phyloP scores from a whole-genome alignment of 1,140 invertebrate genomes.

The Drosophila santomea region DNA sequence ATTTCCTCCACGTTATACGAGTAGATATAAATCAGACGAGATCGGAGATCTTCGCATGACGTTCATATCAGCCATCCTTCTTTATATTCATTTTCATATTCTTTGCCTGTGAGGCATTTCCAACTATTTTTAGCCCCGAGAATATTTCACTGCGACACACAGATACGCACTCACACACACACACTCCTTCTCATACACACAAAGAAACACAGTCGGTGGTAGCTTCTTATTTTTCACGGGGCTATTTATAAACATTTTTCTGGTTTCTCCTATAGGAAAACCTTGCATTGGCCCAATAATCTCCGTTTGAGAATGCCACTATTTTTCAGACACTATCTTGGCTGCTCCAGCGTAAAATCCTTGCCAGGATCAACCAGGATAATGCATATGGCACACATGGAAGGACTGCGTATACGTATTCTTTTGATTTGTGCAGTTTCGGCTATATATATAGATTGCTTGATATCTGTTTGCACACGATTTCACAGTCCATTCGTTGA shows the following conservation, averaged over 20 bases:
- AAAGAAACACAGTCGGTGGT: constrained; percentile 45
- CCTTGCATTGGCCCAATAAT: constrained; percentile 21
- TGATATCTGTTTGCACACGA: constrained; percentile 60
- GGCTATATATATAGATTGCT: constrained; percentile 48
- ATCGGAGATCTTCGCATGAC: constrained; percentile 50
- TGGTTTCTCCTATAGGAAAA: constrained; percentile 50
- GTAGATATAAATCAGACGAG: constrained; percentile 48
- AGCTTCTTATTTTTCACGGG: constrained; percentile 82
- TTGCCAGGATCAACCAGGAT: constrained; percentile 57
- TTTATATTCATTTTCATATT: constrained; percentile 79
- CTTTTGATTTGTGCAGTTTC: constrained; percentile 15
- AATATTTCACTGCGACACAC: constrained; percentile 75
- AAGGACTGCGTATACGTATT: neutral
- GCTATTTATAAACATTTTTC: constrained; percentile 77
- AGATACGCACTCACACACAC: constrained; percentile 49
- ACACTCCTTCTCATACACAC: constrained; percentile 11
- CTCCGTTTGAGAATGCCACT: constrained; percentile 10
- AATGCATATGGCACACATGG: constrained; percentile 37
- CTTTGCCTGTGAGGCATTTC: constrained; percentile 60
- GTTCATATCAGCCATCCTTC: constrained; percentile 63
- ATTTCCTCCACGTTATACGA: constrained; percentile 9
- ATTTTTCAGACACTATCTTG: neutral
- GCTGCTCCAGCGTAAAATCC: constrained; percentile 41
- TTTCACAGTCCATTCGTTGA: constrained; percentile 74
- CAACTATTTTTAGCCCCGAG: constrained; percentile 68